Percentiles rank a stretch among this genome's conserved stretches.
Evolutionary conservation across 2,797 vertebrate species (phyloP).

Genomic region (Leuciscus waleckii): DNA sequence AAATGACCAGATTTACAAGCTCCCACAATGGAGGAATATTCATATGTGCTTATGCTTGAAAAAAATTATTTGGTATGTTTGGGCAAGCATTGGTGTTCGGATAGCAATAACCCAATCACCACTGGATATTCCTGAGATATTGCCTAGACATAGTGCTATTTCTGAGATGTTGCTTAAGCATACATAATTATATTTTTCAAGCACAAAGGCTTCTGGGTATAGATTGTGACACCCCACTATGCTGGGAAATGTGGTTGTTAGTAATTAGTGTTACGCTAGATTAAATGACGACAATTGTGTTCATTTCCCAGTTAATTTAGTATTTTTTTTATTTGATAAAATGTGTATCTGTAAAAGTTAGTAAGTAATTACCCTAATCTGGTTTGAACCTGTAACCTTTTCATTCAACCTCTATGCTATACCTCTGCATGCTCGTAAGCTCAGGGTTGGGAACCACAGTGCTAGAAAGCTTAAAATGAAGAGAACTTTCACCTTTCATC

Average conservation of each 20-base stretch:
- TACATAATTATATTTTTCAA: neutral
- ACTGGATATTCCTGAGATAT: neutral
- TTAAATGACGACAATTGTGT: neutral
- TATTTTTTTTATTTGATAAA: neutral
- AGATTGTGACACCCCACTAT: neutral
- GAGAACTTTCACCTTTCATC: neutral
- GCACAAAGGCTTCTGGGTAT: neutral
- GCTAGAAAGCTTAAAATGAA: neutral
- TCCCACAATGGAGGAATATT: neutral
- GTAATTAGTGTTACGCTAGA: neutral
- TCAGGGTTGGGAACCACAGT: neutral
- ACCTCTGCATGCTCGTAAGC: neutral
- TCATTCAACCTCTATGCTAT: neutral
- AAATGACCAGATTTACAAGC: neutral
- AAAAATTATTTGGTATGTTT: neutral
- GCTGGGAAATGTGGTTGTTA: neutral
- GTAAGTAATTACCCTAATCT: neutral
- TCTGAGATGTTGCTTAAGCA: neutral
- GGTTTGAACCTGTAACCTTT: neutral
- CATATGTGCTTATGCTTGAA: neutral
- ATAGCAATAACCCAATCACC: neutral
- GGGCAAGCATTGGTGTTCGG: neutral
- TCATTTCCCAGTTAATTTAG: neutral
- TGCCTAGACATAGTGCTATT: neutral
- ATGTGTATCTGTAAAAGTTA: neutral